Evolutionary conservation across 2,797 vertebrate species (phyloP), one percentile per base, ranked within the genome.

Genomic region (Clarias platycephalus): DNA sequence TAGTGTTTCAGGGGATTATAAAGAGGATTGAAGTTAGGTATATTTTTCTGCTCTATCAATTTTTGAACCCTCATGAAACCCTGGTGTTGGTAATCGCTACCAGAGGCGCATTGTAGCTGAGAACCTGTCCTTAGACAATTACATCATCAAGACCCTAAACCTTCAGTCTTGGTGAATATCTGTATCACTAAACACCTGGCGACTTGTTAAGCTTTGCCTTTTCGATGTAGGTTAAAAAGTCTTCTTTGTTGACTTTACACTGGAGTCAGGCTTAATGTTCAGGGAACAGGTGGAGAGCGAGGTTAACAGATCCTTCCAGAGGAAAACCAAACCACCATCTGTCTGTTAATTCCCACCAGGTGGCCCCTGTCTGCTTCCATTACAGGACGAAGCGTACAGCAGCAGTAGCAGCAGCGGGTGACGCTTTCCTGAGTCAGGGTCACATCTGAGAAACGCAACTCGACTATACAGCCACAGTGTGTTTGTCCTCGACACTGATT

Each of bases 361-460:
- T 94, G 93, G 92, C 92, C 89, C 64, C 90, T 92, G 93, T 93
- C 93, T 81, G 81, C 83, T 92, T 89, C 87, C 20, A 92, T 94
- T 94, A 94, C 91, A 84, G 83, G 80, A 75, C 26, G 68, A 26
- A 72, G 16, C 82, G 9, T n/a, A 57, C 70, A 28, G 62, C 58
- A 83, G 67, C 82, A 44, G 44, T 71, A 10, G 28, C 53, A 81
- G 63, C 75, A 18, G 60, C 58, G 82, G 24, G 40, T 26, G 5
- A 62, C 22, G 26, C 71, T 28, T 75, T 55, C 72, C 86, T 71
- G 37, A 34, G 3, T 58, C 71, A 67, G 31, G 80, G 77, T 83
- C 60, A 74, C 28, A 34, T 34, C 62, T 68, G 40, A 75, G 55
- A 8, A 31, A 62, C 66, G 6, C 72, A 31, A 55, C 7, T 31